A percentile compares a stretch with the other conserved stretches of the same genome.
phyloP scores from a whole-genome alignment of 2,888 invertebrate species.

The Apamea monoglypha region DNA sequence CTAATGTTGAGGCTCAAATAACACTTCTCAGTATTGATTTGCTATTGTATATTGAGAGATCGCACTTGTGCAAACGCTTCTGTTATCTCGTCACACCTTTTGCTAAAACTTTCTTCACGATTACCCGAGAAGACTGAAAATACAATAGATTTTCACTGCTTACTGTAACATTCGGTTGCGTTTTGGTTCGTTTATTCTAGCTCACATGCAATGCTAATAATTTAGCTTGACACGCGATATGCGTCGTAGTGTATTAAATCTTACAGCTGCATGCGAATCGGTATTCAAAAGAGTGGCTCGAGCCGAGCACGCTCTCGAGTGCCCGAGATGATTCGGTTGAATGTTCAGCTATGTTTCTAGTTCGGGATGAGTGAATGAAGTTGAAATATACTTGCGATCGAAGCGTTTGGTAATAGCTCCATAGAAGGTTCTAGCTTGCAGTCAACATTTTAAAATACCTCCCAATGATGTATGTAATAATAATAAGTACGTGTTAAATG shows the following conservation, averaged over 20 bases:
- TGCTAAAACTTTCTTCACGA: slow-evolving; percentile 24
- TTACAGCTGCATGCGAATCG: slow-evolving; percentile 5
- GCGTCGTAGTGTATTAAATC: neutral
- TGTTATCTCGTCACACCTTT: neutral
- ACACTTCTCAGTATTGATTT: slow-evolving; percentile 30
- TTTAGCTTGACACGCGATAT: slow-evolving; percentile 11
- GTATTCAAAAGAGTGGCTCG: slow-evolving; percentile 39
- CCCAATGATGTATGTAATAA: slow-evolving; percentile 38
- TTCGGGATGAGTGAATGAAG: slow-evolving; percentile 57
- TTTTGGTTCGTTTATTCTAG: slow-evolving; percentile 25
- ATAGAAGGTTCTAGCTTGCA: slow-evolving; percentile 17
- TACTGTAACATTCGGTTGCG: neutral
- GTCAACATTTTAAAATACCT: slow-evolving; percentile 44
- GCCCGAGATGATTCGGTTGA: slow-evolving; percentile 29
- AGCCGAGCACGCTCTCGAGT: slow-evolving; percentile 22
- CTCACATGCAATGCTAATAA: slow-evolving; percentile 2
- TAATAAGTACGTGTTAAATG: slow-evolving; percentile 52
- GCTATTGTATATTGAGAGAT: neutral
- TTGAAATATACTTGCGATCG: slow-evolving; percentile 59
- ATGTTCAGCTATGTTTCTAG: slow-evolving; percentile 36
- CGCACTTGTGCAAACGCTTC: neutral
- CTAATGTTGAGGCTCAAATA: neutral
- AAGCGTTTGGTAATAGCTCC: slow-evolving; percentile 16
- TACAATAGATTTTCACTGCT: slow-evolving; percentile 20
- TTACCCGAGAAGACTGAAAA: slow-evolving; percentile 36